Evolutionary conservation across 2,113 vertebrate genomes (phyloP).

Genomic region (Nesoenas mayeri): DNA sequence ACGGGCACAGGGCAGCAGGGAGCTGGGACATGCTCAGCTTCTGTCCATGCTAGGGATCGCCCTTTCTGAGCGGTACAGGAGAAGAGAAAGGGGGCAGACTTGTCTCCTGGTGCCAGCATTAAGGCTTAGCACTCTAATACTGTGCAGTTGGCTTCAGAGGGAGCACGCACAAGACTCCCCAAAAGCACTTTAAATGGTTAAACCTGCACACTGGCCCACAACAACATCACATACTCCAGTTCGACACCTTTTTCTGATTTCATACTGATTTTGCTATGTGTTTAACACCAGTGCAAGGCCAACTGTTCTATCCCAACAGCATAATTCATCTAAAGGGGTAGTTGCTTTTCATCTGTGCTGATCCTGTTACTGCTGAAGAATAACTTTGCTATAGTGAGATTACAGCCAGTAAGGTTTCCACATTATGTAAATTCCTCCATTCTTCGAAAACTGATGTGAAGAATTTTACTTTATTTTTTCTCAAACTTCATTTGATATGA

Average conservation of each 20-base stretch:
- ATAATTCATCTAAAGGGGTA: background rate
- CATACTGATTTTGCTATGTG: background rate
- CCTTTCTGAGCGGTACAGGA: background rate
- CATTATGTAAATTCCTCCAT: background rate
- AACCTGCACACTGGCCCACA: background rate
- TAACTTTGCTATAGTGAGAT: background rate
- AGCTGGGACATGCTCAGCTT: background rate
- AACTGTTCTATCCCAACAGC: background rate
- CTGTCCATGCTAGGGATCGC: background rate
- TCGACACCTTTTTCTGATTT: background rate
- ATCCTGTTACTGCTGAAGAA: background rate
- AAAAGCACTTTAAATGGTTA: background rate
- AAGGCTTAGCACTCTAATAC: background rate
- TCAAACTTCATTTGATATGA: background rate
- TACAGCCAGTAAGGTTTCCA: background rate
- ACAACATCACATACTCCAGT: background rate
- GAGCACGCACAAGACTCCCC: background rate
- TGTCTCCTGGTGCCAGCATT: background rate
- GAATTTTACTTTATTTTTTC: background rate
- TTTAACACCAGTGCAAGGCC: background rate
- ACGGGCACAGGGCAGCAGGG: background rate
- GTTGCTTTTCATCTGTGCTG: background rate
- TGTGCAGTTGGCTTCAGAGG: rapidly evolving
- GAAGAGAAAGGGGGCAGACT: background rate
- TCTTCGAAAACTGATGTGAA: background rate